Base-by-base conservation (phyloP, 2,888 invertebrate genomes). In the Spatulosminthurus flaviceps region DNA sequence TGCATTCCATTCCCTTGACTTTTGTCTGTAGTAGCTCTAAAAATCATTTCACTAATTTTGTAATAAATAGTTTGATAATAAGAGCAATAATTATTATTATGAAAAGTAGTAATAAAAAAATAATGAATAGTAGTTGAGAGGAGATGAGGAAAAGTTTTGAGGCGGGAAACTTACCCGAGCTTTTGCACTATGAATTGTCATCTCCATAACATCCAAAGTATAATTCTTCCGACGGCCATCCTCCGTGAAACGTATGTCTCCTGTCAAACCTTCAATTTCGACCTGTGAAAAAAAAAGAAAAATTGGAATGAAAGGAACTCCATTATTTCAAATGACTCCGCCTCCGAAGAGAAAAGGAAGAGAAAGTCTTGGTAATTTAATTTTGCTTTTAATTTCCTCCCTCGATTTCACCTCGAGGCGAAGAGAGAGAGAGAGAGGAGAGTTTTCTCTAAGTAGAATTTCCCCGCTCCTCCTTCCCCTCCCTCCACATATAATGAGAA, bases 101-200 rank as follows among this genome's bases (percentile, higher is more conserved):
- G n/a, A n/a, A n/a, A n/a, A n/a, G 34, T 4, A 34, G 34, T 34
- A 34, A 34, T 34, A 34, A 34, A 34, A 34, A 21, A 16, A 21
- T 4, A 4, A 64, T 64, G 16, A 64, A 64, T 64, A 64, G 13
- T 5, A 64, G 34, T n/a, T n/a, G n/a, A n/a, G n/a, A n/a, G 34
- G 34, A 34, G 5, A 60, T 60, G 60, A 16, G 60, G 60, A 60
- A 60, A 69, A 24, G 16, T 24, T 9, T 9, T 34, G 9, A 34
- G 9, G 16, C 2, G n/a, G 16, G 60, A 66, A 22, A 85, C 87
- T 87, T 87, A 92, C 93, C 91, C 95, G 95, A 22, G 95, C 92
- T 93, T 95, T 94, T 34, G 95, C 94, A 87, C 95, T 95, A 86
- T 96, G 95, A 79, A 95, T 93, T 4, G 96, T 96, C 94, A 97